Conservation (phyloP, 2,113 vertebrate genomes). For the Origma solitaria region DNA sequence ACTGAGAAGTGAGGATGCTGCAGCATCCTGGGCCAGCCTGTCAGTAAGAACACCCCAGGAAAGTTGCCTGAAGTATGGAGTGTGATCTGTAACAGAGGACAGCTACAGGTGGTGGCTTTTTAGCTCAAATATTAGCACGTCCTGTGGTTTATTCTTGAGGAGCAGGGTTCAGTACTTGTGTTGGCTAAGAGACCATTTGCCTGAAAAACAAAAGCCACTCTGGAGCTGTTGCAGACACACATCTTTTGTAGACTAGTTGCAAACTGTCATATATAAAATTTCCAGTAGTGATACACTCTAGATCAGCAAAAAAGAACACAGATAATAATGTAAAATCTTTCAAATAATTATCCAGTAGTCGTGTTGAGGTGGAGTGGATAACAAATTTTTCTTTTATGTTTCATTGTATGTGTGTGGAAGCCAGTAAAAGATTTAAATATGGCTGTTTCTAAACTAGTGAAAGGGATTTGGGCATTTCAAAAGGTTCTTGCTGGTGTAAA, state of each 20-base stretch:
- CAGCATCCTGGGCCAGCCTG: background rate
- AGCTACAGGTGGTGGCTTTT: background rate
- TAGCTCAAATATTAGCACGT: background rate
- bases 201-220: background rate
- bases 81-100: background rate
- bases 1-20: background rate
- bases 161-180: rapidly evolving
- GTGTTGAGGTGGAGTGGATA: background rate
- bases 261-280: background rate
- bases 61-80: background rate
- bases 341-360: background rate
- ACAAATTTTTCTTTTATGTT: background rate
- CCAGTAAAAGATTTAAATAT: background rate
- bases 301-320: background rate
- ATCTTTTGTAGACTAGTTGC: background rate
- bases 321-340: background rate
- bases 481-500: background rate
- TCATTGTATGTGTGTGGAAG: rapidly evolving
- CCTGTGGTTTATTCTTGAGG: background rate
- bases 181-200: background rate
- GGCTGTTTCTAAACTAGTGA: background rate
- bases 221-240: background rate
- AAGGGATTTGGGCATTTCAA: background rate
- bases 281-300: background rate
- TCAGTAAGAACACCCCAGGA: background rate